Conservation (phyloP, 2,797 vertebrate genomes). For the Pygocentrus nattereri region DNA sequence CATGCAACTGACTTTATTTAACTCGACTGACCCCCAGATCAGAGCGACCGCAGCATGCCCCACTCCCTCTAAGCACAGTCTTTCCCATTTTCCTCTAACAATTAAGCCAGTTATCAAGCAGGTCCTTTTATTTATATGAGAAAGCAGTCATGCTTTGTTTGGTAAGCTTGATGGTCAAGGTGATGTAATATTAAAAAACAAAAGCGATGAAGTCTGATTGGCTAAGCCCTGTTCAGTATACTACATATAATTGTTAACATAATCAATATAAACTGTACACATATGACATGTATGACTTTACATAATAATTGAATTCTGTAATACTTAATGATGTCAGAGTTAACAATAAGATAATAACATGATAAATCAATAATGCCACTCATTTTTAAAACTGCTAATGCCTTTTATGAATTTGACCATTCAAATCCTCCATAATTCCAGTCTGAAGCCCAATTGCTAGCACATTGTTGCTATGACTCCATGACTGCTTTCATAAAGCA, state of each 20-base stretch:
- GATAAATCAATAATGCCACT: background rate
- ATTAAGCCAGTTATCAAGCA: conserved; percentile 76
- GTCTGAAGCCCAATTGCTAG: too few relatives aligned
- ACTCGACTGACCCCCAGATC: conserved; percentile 73
- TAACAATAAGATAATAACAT: too few relatives aligned
- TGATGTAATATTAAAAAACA: too few relatives aligned
- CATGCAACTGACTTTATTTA: conserved; percentile 13
- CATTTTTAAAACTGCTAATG: background rate
- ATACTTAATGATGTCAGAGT: background rate
- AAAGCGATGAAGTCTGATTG: background rate
- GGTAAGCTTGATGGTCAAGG: too few relatives aligned
- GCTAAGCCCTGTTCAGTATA: background rate
- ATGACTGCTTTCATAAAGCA: too few relatives aligned
- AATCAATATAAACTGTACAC: too few relatives aligned
- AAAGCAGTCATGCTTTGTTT: conserved; percentile 31
- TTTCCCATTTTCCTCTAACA: conserved; percentile 65
- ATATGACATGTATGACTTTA: background rate
- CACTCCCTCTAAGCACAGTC: conserved; percentile 72
- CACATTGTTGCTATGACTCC: too few relatives aligned
- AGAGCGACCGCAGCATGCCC: conserved; percentile 66
- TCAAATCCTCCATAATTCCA: too few relatives aligned
- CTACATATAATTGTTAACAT: too few relatives aligned
- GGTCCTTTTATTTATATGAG: conserved; percentile 75
- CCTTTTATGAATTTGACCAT: too few relatives aligned
- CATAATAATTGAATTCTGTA: background rate